phyloP scores from a whole-genome alignment of 2,888 invertebrate genomes.

The Lobophora halterata region DNA sequence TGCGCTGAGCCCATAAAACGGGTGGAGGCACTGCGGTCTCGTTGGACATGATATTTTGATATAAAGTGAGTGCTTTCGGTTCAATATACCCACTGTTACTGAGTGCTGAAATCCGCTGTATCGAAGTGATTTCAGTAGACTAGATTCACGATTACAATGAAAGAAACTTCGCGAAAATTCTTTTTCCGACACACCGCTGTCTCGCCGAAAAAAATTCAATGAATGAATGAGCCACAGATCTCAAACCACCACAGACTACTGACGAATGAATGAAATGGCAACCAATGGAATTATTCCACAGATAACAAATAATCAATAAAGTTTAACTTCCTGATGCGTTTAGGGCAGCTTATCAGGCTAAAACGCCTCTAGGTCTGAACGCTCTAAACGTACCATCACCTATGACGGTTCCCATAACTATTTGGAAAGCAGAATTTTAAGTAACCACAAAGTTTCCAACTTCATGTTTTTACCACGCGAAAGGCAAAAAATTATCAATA shows the following conservation, averaged over 20 bases:
- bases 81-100: constrained; percentile 6
- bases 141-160: constrained; percentile 17
- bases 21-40: constrained; percentile 85
- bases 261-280: not conserved
- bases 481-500: no score
- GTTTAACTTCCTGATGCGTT: no score
- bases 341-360: no score
- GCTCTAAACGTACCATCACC: no score
- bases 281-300: no score
- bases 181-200: constrained; percentile 17
- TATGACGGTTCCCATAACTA: no score
- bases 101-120: no score
- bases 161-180: constrained; percentile 21
- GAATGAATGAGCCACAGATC: constrained; percentile 21
- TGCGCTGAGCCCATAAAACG: constrained; percentile 96
- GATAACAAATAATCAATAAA: no score
- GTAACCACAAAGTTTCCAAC: no score
- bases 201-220: constrained; percentile 28
- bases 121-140: constrained; percentile 15
- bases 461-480: no score
- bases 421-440: no score
- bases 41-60: constrained; percentile 63
- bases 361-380: no score
- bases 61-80: constrained; percentile 6
- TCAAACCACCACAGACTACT: constrained; percentile 4